Conservation (phyloP, 2,888 invertebrate genomes). For the Allygus modestus region DNA sequence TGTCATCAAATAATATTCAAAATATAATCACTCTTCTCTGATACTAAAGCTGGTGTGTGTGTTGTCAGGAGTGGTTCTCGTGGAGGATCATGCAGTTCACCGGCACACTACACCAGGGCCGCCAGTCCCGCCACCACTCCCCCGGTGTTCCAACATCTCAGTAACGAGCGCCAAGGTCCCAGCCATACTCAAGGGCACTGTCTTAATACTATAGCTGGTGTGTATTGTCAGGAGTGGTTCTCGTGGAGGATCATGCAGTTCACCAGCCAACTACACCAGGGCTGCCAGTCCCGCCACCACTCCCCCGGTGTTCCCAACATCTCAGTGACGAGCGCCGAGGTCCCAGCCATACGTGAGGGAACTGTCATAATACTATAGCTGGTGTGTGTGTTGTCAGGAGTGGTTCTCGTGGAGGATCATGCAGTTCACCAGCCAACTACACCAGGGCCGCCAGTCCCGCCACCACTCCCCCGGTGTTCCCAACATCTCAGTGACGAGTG, state of each 20-base stretch:
- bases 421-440: background rate
- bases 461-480: constrained; percentile 34
- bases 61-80: constrained; percentile 58
- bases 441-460: background rate
- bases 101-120: background rate
- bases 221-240: constrained; percentile 18
- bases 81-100: constrained; percentile 8
- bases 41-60: too few relatives aligned
- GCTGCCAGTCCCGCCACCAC: background rate
- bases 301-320: constrained; percentile 47
- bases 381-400: constrained; percentile 64
- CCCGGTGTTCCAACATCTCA: constrained; percentile 42
- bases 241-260: background rate
- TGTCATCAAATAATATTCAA: too few relatives aligned
- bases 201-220: too few relatives aligned
- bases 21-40: too few relatives aligned
- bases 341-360: constrained; percentile 60
- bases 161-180: constrained; percentile 60
- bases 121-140: constrained; percentile 11
- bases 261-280: constrained; percentile 36
- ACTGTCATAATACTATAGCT: too few relatives aligned
- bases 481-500: constrained; percentile 56
- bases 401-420: constrained; percentile 21
- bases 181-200: constrained; percentile 59
- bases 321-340: constrained; percentile 56